Conservation (phyloP, 2,797 vertebrate species). For the Aulostomus chinensis region DNA sequence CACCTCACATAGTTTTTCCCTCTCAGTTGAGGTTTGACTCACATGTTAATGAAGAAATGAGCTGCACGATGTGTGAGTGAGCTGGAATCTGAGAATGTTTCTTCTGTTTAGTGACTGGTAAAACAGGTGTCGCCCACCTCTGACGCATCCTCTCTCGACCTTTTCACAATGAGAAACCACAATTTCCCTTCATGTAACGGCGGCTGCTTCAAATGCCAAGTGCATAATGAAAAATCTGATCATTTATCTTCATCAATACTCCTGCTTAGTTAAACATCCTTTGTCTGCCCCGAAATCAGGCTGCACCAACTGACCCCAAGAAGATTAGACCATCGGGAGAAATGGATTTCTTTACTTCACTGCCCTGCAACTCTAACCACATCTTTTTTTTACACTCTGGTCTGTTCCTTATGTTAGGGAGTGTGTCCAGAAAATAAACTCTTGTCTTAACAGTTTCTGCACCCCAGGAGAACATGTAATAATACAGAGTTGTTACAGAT, state of each 20-base stretch:
- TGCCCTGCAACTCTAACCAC: conserved; percentile 14
- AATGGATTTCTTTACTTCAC: conserved; percentile 47
- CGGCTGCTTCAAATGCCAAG: conserved; percentile 5
- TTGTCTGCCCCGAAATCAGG: conserved; percentile 12
- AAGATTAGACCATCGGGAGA: conserved; percentile 37
- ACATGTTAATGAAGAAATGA: neutral
- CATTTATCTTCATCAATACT: conserved; percentile 24
- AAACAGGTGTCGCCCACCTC: neutral
- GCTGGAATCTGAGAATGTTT: neutral
- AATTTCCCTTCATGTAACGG: neutral
- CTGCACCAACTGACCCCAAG: conserved; percentile 35
- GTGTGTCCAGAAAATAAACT: conserved; percentile 15
- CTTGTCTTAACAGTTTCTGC: neutral
- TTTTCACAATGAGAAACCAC: conserved; percentile 5
- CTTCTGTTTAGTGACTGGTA: neutral
- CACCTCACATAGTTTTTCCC: too few relatives aligned
- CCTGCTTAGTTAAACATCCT: conserved; percentile 27
- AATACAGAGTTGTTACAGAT: neutral
- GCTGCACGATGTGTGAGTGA: neutral
- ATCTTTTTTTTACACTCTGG: conserved; percentile 4
- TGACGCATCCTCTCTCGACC: conserved; percentile 1
- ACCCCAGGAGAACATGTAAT: neutral
- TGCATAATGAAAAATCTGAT: neutral
- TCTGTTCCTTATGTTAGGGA: conserved; percentile 4
- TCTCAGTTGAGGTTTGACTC: neutral